A percentile compares a stretch with the other conserved stretches of the same genome.
These are phyloP conservation scores for Rhinophrynus dorsalis DNA, from an alignment of 2,797 vertebrate species.

Conservation along the genomic window DNA sequence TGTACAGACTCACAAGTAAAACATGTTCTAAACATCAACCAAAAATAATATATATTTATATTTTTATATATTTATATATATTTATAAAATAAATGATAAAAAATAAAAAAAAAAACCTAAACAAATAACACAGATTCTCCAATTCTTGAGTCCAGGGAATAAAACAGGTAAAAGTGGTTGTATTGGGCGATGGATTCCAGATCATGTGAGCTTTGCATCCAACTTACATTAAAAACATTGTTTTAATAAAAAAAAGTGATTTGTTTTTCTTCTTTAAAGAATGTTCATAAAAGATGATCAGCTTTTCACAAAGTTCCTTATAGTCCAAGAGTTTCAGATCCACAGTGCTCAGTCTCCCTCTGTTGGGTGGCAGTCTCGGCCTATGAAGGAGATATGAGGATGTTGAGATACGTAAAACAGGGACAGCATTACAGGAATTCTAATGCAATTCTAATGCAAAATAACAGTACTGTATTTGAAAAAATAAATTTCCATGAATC, in stretches of 20 bases:
- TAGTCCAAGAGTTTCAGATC: slow-evolving; percentile 34
- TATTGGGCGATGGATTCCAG: slow-evolving; percentile 11
- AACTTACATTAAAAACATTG: background rate
- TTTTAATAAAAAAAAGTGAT: slow-evolving; percentile 15
- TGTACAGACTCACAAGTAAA: slow-evolving; percentile 45
- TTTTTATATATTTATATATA: slow-evolving; percentile 30
- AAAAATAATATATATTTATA: slow-evolving; percentile 41
- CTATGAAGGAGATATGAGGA: background rate
- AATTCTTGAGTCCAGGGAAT: slow-evolving; percentile 40
- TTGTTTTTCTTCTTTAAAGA: slow-evolving; percentile 11
- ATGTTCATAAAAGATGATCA: slow-evolving; percentile 16
- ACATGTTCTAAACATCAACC: slow-evolving; percentile 43
- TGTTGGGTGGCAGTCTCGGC: slow-evolving; percentile 19
- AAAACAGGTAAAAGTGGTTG: slow-evolving; percentile 44
- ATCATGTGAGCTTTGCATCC: background rate
- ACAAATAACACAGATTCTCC: slow-evolving; percentile 35
- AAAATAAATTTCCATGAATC: no score
- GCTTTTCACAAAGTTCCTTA: slow-evolving; percentile 8
- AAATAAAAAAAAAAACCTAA: slow-evolving; percentile 10
- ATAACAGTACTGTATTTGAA: no score
- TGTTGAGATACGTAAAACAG: no score
- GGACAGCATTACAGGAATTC: no score
- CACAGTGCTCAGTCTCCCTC: slow-evolving; percentile 42
- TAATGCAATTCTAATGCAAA: no score
- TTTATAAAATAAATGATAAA: slow-evolving; percentile 33